Percentiles rank a stretch among this genome's conserved stretches.
Evolutionary conservation across 2,113 vertebrate genomes (phyloP).

Genomic region (Alectura lathami): DNA sequence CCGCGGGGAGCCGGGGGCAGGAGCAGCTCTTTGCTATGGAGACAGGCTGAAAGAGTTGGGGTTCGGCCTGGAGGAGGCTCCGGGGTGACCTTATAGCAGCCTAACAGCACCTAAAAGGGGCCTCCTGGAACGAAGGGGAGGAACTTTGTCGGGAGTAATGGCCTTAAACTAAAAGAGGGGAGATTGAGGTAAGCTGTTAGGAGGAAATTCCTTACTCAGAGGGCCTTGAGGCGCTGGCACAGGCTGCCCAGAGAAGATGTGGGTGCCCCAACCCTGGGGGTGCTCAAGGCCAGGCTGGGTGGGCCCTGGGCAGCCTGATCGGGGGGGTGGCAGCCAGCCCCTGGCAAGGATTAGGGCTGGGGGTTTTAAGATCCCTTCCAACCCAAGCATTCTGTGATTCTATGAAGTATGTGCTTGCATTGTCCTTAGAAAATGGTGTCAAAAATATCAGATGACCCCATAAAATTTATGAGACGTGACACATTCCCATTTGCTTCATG

Average conservation of each 20-base stretch:
- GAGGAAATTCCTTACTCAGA: background rate
- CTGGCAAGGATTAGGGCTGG: too few species aligned
- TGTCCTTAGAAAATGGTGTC: background rate
- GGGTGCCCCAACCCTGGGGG: background rate
- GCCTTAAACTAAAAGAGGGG: background rate
- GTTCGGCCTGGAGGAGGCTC: background rate
- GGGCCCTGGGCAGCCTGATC: background rate
- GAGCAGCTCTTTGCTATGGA: too few species aligned
- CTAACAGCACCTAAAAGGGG: too few species aligned
- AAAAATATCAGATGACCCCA: background rate
- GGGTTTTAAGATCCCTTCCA: background rate
- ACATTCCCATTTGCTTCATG: background rate
- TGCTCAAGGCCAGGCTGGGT: too few species aligned
- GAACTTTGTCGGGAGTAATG: background rate
- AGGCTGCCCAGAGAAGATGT: background rate
- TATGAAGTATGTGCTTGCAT: too few species aligned
- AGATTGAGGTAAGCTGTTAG: background rate
- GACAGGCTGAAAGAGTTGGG: too few species aligned
- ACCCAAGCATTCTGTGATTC: background rate
- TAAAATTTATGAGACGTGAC: rapidly evolving
- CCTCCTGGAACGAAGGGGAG: background rate
- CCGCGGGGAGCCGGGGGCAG: too few species aligned
- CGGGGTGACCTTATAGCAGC: background rate
- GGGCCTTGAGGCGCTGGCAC: too few species aligned
- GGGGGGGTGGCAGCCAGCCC: background rate